Base-by-base conservation (phyloP, 2,888 invertebrate species). In the Hirtodrosophila trivittata region DNA sequence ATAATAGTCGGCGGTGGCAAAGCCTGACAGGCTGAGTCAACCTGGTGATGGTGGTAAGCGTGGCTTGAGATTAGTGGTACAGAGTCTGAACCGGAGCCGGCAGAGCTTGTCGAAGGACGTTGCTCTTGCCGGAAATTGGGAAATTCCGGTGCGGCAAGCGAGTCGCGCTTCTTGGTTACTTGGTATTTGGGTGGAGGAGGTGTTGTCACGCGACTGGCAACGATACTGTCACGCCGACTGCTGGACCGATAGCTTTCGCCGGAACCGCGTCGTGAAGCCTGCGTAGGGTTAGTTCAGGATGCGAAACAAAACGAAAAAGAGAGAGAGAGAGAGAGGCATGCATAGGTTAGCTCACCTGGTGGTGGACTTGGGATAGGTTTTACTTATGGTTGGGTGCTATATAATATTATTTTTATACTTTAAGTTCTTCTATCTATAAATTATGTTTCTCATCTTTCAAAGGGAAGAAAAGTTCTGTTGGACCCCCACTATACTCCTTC, bases 1-100 rank as follows among this genome's bases (percentile, higher is more conserved):
- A 96, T 94, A 60, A 96, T 96, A 13, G 95, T 96, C 3, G 96
- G 96, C 8, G 94, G 93, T 33, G 92, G 93, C 12, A 94, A 91
- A 1, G 92, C 92, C 89, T 93, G 93, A 73, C 93, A 93, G 84
- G 93, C 93, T 38, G 93, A 92, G 74, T 94, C 94, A 1, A 93
- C 92, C 70, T 93, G 92, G 75, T 77, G 46, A 91, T 90, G 38
- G 95, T 95, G 84, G 93, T 95, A 75, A 72, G 69, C 58, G 55
- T 76, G 74, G 49, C 76, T 65, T 55, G 87, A 87, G 12, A 77
- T 71, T 65, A 82, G 66, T 14, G 94, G 94, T 37, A 93, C 93
- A 7, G 94, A 94, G 90, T 95, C 95, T 13, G 82, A 83, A 35
- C 80, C 66, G 14, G 94, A 95, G 8, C 93, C 93, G 16, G 95